Evolutionary conservation across 1,140 invertebrate genomes (phyloP), one percentile per base, ranked within the genome.

Genomic region (Sitodiplosis mosellana): DNA sequence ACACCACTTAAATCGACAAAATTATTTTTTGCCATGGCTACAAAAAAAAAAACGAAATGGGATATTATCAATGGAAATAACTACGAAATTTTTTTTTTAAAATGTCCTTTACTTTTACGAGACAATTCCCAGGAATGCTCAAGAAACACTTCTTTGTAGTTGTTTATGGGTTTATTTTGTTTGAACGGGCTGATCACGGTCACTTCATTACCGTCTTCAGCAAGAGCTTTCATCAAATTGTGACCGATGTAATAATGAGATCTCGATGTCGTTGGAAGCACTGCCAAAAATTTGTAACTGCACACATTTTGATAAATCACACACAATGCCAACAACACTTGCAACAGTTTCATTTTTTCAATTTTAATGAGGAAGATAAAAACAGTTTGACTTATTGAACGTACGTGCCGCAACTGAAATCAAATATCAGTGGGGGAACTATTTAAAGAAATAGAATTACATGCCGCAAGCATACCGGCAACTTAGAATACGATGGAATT

Each of bases 241-340:
- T 59, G 52, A 0, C 73, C 72, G 45, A 75, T 64, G 42, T 70
- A 64, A 46, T 68, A 73, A 52, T 78, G 77, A 42, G 76, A 78
- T 52, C 67, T 69, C 0, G 59, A 67, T 0, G 59, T 57, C 3
- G 69, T 59, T 1, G 67, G 65, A 46, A 74, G 66, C 2, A 77
- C 46, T 8, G 66, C 63, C 33, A 63, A 49, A 21, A 58, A 56
- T 46, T 63, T 63, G 18, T 43, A 43, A 43, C 5, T 15, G 37
- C 4, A 6, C 17, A 40, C 37, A 40, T 40, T 40, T 27, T 27
- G 27, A 27, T n/a, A n/a, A 8, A 36, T 8, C 8, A 36, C 8
- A 36, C 8, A n/a, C n/a, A 36, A 36, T n/a, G n/a, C n/a, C 34
- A 36, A 36, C n/a, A 36, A 10, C 34, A 36, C 34, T 8, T 8